Evolutionary conservation across 1,140 invertebrate genomes (phyloP).

Genomic region (Drosophila cardini): DNA sequence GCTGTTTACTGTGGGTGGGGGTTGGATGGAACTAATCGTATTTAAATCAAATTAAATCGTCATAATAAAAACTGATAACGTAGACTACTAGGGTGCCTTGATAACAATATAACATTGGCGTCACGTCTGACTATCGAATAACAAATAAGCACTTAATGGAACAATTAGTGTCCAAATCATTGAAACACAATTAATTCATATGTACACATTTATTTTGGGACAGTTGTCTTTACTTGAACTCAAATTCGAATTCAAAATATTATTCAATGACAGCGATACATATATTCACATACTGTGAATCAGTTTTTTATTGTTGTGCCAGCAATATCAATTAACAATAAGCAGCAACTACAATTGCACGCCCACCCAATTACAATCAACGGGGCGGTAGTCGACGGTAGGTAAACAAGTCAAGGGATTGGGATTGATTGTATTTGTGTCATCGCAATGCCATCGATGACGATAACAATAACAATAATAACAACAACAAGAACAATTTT

Average conservation of each 20-base stretch:
- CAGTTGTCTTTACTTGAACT: conserved; percentile 56
- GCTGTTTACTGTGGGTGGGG: background rate
- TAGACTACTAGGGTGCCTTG: background rate
- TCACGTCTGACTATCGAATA: conserved; percentile 52
- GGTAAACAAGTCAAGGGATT: conserved; percentile 64
- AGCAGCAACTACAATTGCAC: conserved; percentile 42
- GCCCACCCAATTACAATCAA: conserved; percentile 48
- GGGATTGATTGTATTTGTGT: conserved; percentile 68
- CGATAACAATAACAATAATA: conserved; percentile 20
- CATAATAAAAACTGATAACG: conserved; percentile 21
- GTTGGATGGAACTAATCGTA: background rate
- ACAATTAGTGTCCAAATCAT: conserved; percentile 62
- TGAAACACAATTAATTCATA: conserved; percentile 20
- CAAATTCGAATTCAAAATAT: no score
- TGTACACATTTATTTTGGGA: conserved; percentile 11
- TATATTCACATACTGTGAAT: conserved; percentile 59
- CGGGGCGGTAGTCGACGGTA: conserved; percentile 4
- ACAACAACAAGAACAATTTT: conserved; percentile 14
- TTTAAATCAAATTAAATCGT: conserved; percentile 18
- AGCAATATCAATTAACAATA: conserved; percentile 69
- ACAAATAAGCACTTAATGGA: conserved; percentile 43
- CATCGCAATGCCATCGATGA: conserved; percentile 52
- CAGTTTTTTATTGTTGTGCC: conserved; percentile 31
- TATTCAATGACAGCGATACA: conserved; percentile 60
- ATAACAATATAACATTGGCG: conserved; percentile 35